Conservation (phyloP, 2,888 invertebrate genomes). For the Galerucella pusilla region DNA sequence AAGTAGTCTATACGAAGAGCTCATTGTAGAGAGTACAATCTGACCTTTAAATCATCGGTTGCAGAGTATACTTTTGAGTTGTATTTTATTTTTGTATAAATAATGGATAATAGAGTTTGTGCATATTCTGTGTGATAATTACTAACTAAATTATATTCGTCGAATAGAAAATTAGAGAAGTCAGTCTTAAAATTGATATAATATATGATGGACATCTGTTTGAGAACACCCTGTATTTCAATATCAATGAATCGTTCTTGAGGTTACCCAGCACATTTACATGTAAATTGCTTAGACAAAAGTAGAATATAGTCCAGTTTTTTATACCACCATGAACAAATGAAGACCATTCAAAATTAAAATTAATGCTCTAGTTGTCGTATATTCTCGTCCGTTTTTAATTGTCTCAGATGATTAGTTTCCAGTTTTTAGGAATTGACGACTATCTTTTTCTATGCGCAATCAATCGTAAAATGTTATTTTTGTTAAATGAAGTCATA, state of each 20-base stretch:
- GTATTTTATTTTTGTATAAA: too few relatives aligned
- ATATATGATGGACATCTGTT: too few relatives aligned
- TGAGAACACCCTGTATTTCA: background rate
- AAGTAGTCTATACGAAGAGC: background rate
- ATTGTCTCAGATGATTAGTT: conserved; percentile 27
- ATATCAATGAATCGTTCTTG: background rate
- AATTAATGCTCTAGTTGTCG: conserved; percentile 26
- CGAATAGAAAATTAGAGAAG: too few relatives aligned
- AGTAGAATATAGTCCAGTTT: conserved; percentile 1
- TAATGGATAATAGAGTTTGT: too few relatives aligned
- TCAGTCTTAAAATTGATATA: too few relatives aligned
- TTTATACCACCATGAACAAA: background rate
- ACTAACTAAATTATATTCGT: too few relatives aligned
- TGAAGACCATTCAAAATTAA: conserved; percentile 10
- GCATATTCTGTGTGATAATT: too few relatives aligned
- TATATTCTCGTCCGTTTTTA: conserved; percentile 18
- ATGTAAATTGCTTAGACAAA: background rate
- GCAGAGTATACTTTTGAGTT: too few relatives aligned
- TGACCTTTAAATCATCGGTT: too few relatives aligned
- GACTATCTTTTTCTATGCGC: conserved; percentile 4
- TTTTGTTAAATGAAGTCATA: conserved; percentile 14
- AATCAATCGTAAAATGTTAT: conserved; percentile 11
- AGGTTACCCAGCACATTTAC: background rate
- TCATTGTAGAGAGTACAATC: background rate
- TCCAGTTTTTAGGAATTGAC: conserved; percentile 27